Base-by-base conservation (phyloP, 2,113 vertebrate species). In the Chinchilla lanigera region DNA sequence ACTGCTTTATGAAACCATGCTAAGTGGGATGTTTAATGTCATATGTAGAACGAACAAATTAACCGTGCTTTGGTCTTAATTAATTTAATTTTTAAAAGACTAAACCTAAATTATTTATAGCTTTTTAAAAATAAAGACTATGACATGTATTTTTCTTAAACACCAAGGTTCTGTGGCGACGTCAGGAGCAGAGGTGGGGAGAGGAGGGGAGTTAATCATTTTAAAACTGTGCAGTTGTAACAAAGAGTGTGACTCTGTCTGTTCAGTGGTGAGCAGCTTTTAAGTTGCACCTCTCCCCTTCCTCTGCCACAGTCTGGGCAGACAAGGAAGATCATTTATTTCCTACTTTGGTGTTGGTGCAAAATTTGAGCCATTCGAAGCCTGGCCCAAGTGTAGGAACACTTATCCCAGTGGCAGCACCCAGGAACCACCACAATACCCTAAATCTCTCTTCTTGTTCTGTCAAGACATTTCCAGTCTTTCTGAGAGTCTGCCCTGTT, bases 11-110 rank as follows among this genome's bases (percentile, higher is more conserved):
- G 69, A 89, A 81, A 78, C 58, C 75, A 63, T 13, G 20, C 58
- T 44, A 63, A n/a, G 52, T 80, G 69, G 38, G 50, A 60, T 80
- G 30, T 89, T 82, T 89, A 33, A 50, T 82, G 26, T 82, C 38
- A 54, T 77, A n/a, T 84, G 67, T 52, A 83, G 86, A 93, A 73
- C 54, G 44, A 83, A 60, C 44, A 90, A 95, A 86, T 54, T 93
- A 96, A 67, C 19, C 71, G 24, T 75, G 35, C 9, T 89, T 78
- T 90, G n/a, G 20, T 60, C 95, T 85, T 16, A 20, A 78, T 84
- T 90, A 63, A 33, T 63, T 94, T 83, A 44, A 12, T n/a, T 86
- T 95, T 88, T 84, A 2, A 60, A 71, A 82, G 61, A 38, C 33
- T 28, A 5, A 35, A 73, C 26, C 33, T 82, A 89, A 88, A 77